phyloP scores from a whole-genome alignment of 2,888 invertebrate genomes.

The Gymnocheta viridis region DNA sequence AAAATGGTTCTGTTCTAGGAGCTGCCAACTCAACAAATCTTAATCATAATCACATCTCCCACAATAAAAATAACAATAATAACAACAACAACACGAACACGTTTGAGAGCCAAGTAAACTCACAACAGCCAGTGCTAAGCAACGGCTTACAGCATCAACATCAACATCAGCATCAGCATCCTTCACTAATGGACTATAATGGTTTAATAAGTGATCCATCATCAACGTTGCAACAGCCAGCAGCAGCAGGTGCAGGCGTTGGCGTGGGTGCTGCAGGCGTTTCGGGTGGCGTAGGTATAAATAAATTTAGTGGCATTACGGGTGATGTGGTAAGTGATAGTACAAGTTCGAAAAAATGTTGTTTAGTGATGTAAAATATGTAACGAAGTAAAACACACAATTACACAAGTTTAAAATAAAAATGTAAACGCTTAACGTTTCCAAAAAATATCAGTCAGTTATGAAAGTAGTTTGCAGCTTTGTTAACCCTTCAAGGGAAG shows the following conservation, averaged over 20 bases:
- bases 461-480: not conserved
- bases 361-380: conserved; percentile 86
- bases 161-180: too few relatives aligned
- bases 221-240: conserved; percentile 73
- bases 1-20: conserved; percentile 82
- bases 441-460: not conserved
- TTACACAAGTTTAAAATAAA: not conserved
- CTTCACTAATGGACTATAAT: conserved; percentile 80
- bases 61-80: conserved; percentile 71
- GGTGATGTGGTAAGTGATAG: conserved; percentile 90
- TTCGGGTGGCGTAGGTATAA: conserved; percentile 69
- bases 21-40: conserved; percentile 74
- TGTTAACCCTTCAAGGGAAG: not conserved
- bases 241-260: conserved; percentile 48
- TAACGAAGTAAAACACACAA: conserved; percentile 8
- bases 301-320: conserved; percentile 88
- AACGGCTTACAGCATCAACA: conserved; percentile 78
- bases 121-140: conserved; percentile 75
- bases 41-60: conserved; percentile 65
- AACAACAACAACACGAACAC: conserved; percentile 60
- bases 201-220: conserved; percentile 70
- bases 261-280: conserved; percentile 50
- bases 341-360: conserved; percentile 87
- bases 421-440: not conserved
- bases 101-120: conserved; percentile 68